phyloP scores from a whole-genome alignment of 2,888 invertebrate species.

The Lepeophtheirus nordmannii region DNA sequence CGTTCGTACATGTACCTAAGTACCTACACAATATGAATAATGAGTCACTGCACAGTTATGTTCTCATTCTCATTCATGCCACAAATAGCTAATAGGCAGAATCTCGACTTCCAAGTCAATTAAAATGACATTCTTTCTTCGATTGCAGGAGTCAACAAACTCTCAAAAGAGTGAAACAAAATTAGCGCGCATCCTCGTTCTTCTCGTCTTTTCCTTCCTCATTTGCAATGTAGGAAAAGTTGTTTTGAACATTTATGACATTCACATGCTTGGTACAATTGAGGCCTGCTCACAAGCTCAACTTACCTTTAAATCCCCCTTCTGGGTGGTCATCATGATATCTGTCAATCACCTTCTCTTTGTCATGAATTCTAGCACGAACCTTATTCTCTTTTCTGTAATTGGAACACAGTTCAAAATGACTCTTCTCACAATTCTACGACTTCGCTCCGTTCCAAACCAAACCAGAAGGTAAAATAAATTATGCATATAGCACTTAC shows the following conservation, averaged over 20 bases:
- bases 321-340: constrained; percentile 1
- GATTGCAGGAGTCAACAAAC: constrained; percentile 9
- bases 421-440: constrained; percentile 15
- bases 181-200: constrained; percentile 16
- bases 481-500: not conserved
- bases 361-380: constrained; percentile 19
- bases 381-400: constrained; percentile 12
- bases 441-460: constrained; percentile 2
- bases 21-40: too few species aligned
- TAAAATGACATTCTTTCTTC: not conserved
- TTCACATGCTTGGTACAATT: constrained; percentile 10
- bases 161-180: constrained; percentile 18
- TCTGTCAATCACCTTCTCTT: constrained; percentile 14
- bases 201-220: constrained; percentile 18
- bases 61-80: too few species aligned
- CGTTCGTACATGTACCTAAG: too few species aligned
- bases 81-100: too few species aligned
- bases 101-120: too few species aligned
- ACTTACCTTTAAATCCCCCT: constrained; percentile 4
- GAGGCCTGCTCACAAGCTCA: constrained; percentile 1
- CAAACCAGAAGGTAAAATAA: not conserved
- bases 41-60: too few species aligned
- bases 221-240: constrained; percentile 22
- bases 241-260: constrained; percentile 12
- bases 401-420: constrained; percentile 18